Conservation (phyloP, 2,797 vertebrate genomes). For the Discoglossus pictus region DNA sequence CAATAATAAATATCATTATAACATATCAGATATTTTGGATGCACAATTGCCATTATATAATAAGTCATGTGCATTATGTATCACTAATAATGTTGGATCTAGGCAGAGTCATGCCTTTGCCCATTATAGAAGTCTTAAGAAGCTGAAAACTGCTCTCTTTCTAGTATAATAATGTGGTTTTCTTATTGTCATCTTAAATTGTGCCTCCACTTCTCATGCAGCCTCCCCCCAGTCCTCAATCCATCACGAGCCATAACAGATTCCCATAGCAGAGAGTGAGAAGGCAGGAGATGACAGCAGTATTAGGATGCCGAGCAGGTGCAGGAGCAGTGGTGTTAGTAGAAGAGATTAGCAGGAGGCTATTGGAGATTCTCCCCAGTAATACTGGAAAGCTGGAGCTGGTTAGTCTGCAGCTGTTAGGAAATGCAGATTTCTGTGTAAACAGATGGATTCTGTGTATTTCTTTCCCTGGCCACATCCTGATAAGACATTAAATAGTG, state of each 20-base stretch:
- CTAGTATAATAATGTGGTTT: no score
- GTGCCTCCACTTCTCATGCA: no score
- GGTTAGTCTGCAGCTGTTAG: slow-evolving; percentile 30
- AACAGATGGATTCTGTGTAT: slow-evolving; percentile 6
- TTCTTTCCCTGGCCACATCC: slow-evolving; percentile 8
- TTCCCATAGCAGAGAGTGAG: background rate
- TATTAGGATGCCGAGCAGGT: slow-evolving; percentile 5
- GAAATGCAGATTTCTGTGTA: slow-evolving; percentile 2
- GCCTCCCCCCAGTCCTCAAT: no score
- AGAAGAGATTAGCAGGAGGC: slow-evolving; percentile 16
- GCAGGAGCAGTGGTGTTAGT: slow-evolving; percentile 9
- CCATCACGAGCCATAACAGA: background rate
- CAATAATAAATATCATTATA: no score
- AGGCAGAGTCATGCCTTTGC: no score
- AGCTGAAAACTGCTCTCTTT: no score
- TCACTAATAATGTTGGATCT: no score
- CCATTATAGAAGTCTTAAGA: no score
- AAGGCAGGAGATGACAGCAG: background rate
- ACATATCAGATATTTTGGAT: no score
- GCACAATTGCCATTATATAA: no score
- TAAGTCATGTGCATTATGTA: no score
- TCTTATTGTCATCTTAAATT: no score
- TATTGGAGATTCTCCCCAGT: background rate
- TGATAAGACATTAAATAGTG: slow-evolving; percentile 11
- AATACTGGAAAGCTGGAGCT: background rate